Evolutionary conservation across 2,888 invertebrate species (phyloP).

Genomic region (Andrena flavipes): DNA sequence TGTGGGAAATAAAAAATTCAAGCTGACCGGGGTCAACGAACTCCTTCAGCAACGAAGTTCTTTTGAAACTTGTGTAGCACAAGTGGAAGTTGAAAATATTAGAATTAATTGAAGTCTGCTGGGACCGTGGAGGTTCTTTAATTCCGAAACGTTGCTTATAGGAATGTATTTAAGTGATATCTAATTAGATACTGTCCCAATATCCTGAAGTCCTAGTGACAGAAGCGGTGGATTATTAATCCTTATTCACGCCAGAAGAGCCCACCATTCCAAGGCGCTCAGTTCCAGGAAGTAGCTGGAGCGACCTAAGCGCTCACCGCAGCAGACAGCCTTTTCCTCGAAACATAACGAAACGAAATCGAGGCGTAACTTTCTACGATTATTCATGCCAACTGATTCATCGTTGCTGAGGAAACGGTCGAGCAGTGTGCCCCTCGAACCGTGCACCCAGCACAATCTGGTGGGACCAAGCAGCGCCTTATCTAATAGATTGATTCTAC

Average conservation of each 20-base stretch:
- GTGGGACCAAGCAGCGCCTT: too few species aligned
- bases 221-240: too few species aligned
- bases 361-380: slow-evolving; percentile 32
- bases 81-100: background rate
- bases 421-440: slow-evolving; percentile 1
- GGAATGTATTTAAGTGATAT: too few species aligned
- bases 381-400: slow-evolving; percentile 39
- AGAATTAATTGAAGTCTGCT: background rate
- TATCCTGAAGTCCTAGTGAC: too few species aligned
- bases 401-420: background rate
- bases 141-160: too few species aligned
- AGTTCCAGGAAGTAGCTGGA: background rate
- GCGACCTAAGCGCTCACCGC: background rate
- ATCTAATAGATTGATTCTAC: too few species aligned
- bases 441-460: background rate
- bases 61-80: background rate
- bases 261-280: background rate
- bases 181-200: too few species aligned
- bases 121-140: too few species aligned
- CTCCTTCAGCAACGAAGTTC: background rate
- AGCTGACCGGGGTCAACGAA: background rate
- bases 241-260: too few species aligned
- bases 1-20: background rate
- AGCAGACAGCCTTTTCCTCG: slow-evolving; percentile 12
- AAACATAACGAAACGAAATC: slow-evolving; percentile 28